phyloP scores from a whole-genome alignment of 2,888 invertebrate species.

The Scaptomyza parva region DNA sequence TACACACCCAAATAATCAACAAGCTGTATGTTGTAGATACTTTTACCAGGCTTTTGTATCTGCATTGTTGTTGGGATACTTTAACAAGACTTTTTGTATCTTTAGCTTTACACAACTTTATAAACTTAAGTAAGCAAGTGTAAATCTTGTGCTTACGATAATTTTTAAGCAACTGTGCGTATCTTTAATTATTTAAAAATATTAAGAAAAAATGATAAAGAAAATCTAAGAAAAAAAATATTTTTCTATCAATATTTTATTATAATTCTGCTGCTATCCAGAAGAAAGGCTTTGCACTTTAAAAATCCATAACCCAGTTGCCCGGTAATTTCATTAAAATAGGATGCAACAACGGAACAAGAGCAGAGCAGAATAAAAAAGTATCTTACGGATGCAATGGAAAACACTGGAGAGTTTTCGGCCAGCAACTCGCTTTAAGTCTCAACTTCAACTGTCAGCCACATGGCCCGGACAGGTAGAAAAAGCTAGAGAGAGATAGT shows the following conservation, averaged over 20 bases:
- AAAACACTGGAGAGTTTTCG: conserved; percentile 55
- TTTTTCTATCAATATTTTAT: not conserved
- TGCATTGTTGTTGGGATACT: not conserved
- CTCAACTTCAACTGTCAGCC: conserved; percentile 44
- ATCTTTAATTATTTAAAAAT: not conserved
- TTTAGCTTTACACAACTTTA: not conserved
- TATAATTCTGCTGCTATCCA: not conserved
- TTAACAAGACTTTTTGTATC: conserved; percentile 3
- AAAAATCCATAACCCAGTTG: conserved; percentile 33
- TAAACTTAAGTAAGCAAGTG: not conserved
- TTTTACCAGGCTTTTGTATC: conserved; percentile 6
- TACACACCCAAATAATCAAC: conserved; percentile 24
- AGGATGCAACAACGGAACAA: not conserved
- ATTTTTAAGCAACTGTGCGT: not conserved
- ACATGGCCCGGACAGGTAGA: conserved; percentile 13
- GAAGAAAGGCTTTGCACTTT: not conserved
- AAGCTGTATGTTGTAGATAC: conserved; percentile 18
- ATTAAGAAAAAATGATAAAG: not conserved
- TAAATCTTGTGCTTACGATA: not conserved
- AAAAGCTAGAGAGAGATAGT: not conserved
- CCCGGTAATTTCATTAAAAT: conserved; percentile 43
- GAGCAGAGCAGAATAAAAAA: not conserved
- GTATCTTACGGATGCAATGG: conserved; percentile 6
- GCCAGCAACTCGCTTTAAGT: conserved; percentile 26
- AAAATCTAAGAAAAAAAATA: not conserved